Evolutionary conservation across 2,888 invertebrate genomes (phyloP).

Genomic region (Theretra japonica): DNA sequence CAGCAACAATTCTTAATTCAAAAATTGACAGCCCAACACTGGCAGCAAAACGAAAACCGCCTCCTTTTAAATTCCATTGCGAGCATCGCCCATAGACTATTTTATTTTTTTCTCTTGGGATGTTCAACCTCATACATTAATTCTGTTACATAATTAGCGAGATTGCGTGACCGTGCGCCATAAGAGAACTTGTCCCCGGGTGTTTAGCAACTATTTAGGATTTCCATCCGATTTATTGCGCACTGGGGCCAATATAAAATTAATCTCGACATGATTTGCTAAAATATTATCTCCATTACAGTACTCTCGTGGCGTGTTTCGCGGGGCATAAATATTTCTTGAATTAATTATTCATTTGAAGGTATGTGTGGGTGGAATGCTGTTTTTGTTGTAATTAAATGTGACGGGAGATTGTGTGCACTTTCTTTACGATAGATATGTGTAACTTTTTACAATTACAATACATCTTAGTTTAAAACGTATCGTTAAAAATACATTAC

Average conservation of each 20-base stretch:
- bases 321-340: slow-evolving; percentile 17
- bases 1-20: slow-evolving; percentile 3
- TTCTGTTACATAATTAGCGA: slow-evolving; percentile 75
- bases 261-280: slow-evolving; percentile 36
- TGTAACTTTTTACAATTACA: too few species aligned
- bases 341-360: slow-evolving; percentile 22
- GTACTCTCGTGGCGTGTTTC: slow-evolving; percentile 24
- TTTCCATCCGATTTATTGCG: slow-evolving; percentile 59
- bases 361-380: not conserved
- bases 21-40: slow-evolving; percentile 13
- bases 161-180: slow-evolving; percentile 74
- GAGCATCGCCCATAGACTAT: slow-evolving; percentile 13
- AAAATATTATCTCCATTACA: slow-evolving; percentile 28
- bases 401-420: too few species aligned
- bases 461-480: too few species aligned
- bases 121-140: slow-evolving; percentile 61
- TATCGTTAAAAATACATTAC: too few species aligned
- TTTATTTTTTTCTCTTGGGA: slow-evolving; percentile 17
- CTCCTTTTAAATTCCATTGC: not conserved
- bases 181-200: slow-evolving; percentile 73
- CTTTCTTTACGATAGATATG: not conserved
- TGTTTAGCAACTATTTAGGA: slow-evolving; percentile 53
- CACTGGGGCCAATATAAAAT: slow-evolving; percentile 36
- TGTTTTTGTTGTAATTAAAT: slow-evolving; percentile 14
- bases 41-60: not conserved